Percentiles rank a stretch among this genome's conserved stretches.
phyloP scores from a whole-genome alignment of 1,140 invertebrate species.

The Archivesica marissinica region DNA sequence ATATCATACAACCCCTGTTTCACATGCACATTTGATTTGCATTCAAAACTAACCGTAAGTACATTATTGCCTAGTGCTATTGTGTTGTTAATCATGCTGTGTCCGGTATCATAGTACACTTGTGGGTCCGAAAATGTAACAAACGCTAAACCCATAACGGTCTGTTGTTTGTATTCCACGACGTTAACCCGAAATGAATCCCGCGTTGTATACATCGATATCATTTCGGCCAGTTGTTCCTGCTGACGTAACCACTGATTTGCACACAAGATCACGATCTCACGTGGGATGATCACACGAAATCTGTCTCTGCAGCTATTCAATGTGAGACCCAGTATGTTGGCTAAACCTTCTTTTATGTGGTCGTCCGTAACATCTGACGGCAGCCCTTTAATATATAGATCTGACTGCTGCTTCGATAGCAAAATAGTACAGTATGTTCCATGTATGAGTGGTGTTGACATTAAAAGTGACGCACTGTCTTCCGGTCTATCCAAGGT shows the following conservation, averaged over 20 bases:
- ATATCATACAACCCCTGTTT: constrained; percentile 56
- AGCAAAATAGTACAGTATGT: neutral
- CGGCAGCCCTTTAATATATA: constrained; percentile 22
- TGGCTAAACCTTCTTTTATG: constrained; percentile 53
- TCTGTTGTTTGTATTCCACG: constrained; percentile 10
- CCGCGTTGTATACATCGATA: constrained; percentile 31
- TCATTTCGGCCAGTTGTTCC: constrained; percentile 8
- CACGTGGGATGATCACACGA: constrained; percentile 52
- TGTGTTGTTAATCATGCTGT: neutral
- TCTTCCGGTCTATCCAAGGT: constrained; percentile 37
- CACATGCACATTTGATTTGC: constrained; percentile 64
- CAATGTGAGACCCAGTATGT: constrained; percentile 8
- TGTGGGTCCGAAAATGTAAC: constrained; percentile 69
- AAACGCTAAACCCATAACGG: constrained; percentile 55
- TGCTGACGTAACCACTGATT: neutral
- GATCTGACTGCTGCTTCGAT: constrained; percentile 16
- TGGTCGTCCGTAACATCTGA: constrained; percentile 63
- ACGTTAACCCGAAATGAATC: constrained; percentile 61
- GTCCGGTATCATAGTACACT: constrained; percentile 49
- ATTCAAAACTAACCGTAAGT: constrained; percentile 33
- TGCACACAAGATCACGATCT: constrained; percentile 26
- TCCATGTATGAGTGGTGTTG: neutral
- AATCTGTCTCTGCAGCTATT: constrained; percentile 45
- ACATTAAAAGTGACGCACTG: neutral
- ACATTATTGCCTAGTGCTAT: constrained; percentile 28